Evolutionary conservation across 2,888 invertebrate genomes (phyloP).

Genomic region (Melieria picta): DNA sequence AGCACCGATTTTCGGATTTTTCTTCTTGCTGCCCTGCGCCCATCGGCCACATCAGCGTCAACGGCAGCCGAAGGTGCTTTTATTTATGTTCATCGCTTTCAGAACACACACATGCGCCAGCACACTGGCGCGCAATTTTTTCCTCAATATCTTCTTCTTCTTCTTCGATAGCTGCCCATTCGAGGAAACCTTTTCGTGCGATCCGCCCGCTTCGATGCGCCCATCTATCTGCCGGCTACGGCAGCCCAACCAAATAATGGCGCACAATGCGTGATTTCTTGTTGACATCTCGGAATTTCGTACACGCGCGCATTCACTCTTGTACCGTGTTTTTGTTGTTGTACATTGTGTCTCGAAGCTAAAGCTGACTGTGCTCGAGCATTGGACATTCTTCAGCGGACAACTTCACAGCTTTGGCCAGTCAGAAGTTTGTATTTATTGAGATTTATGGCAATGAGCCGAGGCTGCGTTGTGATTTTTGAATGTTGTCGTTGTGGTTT

Average conservation of each 20-base stretch:
- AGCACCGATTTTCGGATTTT: slow-evolving; percentile 20
- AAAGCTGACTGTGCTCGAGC: not conserved
- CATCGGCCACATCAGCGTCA: not conserved
- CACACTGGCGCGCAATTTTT: slow-evolving; percentile 9
- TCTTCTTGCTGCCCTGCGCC: not conserved
- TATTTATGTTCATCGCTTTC: slow-evolving; percentile 61
- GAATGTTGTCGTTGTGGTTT: too few relatives aligned
- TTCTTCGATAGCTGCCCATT: not conserved
- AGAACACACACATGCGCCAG: slow-evolving; percentile 46
- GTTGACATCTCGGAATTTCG: slow-evolving; percentile 63
- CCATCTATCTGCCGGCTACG: not conserved
- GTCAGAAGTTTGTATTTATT: too few relatives aligned
- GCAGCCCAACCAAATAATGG: slow-evolving; percentile 22
- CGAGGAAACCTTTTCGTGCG: not conserved
- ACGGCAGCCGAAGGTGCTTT: slow-evolving; percentile 52
- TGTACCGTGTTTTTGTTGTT: not conserved
- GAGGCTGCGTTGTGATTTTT: too few relatives aligned
- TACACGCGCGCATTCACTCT: slow-evolving; percentile 59
- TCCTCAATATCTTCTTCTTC: slow-evolving; percentile 4
- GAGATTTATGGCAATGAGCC: too few relatives aligned
- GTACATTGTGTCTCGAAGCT: not conserved
- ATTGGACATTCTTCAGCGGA: slow-evolving; percentile 7
- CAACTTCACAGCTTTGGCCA: too few relatives aligned
- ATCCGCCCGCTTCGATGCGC: slow-evolving; percentile 28
- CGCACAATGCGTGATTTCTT: slow-evolving; percentile 54